phyloP scores from a whole-genome alignment of 1,140 invertebrate species.

The Saccostrea glomerata region DNA sequence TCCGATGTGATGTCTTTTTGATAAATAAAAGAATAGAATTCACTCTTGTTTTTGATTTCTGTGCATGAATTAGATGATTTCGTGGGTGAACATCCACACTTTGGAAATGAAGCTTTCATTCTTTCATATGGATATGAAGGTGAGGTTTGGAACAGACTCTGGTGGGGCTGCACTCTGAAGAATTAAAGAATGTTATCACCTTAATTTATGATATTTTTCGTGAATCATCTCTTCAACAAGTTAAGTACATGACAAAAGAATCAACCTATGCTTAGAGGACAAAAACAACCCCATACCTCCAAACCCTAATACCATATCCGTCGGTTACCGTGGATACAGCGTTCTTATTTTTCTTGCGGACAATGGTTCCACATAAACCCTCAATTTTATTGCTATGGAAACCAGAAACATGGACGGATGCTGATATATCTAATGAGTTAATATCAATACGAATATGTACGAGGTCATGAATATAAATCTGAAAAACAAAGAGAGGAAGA shows the following conservation, averaged over 20 bases:
- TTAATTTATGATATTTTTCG: neutral
- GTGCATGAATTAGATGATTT: neutral
- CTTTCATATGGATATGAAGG: neutral
- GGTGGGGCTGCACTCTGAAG: neutral
- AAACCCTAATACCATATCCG: neutral
- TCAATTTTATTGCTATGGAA: conserved; percentile 37
- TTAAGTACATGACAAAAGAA: too few relatives aligned
- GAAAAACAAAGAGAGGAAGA: neutral
- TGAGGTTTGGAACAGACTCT: neutral
- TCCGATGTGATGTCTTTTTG: neutral
- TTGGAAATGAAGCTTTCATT: neutral
- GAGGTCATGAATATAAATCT: conserved; percentile 42
- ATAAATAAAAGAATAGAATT: conserved; percentile 21
- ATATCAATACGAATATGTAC: conserved; percentile 44
- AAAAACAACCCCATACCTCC: neutral
- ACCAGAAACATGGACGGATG: conserved; percentile 46
- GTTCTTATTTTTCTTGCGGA: neutral
- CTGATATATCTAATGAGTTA: conserved; percentile 36
- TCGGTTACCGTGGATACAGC: neutral
- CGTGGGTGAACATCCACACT: neutral
- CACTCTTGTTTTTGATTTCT: conserved; percentile 4
- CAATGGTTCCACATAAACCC: conserved; percentile 40
- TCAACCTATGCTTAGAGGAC: too few relatives aligned
- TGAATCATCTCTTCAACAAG: neutral
- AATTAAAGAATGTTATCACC: neutral